Percentiles rank a stretch among this genome's conserved stretches.
Conservation (phyloP, 2,113 vertebrate genomes). For the Chinchilla lanigera region DNA sequence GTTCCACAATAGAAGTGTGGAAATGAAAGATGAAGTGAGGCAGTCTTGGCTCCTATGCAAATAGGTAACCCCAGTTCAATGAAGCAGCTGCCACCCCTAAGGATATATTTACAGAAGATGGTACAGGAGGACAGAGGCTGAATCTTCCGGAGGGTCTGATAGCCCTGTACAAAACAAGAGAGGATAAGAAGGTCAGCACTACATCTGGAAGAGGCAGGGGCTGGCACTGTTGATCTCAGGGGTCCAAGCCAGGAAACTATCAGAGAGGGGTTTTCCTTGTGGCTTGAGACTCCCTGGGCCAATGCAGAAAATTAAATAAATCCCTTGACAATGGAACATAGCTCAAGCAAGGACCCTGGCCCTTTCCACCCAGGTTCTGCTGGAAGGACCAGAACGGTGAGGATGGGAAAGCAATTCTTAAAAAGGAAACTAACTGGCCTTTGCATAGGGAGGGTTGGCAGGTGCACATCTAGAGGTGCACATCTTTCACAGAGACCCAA, state of each 20-base stretch:
- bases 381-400: background rate
- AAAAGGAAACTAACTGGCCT: background rate
- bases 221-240: background rate
- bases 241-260: background rate
- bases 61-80: background rate
- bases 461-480: background rate
- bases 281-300: background rate
- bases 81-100: background rate
- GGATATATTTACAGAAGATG: background rate
- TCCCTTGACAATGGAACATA: background rate
- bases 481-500: background rate
- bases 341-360: background rate
- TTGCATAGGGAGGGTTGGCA: background rate
- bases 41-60: background rate
- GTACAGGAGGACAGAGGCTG: background rate
- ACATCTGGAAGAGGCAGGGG: fast-evolving
- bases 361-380: background rate
- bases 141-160: background rate
- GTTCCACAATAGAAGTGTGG: background rate
- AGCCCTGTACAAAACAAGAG: background rate
- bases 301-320: background rate
- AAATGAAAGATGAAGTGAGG: background rate
- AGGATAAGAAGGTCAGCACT: background rate
- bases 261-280: background rate
- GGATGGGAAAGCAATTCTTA: background rate